Evolutionary conservation across 1,140 invertebrate genomes (phyloP).

Genomic region (Atta texana): DNA sequence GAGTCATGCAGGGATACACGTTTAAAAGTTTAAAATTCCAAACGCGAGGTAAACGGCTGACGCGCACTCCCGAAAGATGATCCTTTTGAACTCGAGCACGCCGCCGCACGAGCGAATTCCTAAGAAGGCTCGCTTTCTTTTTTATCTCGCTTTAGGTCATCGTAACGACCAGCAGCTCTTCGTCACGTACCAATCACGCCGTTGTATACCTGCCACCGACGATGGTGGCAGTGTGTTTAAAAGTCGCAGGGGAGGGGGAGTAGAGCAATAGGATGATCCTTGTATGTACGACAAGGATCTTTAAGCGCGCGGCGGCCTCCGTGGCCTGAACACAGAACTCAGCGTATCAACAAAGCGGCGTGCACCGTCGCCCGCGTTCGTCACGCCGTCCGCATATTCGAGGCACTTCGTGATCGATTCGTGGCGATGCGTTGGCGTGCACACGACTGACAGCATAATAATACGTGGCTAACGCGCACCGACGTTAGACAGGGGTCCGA

Average conservation of each 20-base stretch:
- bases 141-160: slow-evolving; percentile 64
- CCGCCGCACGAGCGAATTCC: not conserved
- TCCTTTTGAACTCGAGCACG: not conserved
- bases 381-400: slow-evolving; percentile 79
- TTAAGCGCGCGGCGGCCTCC: slow-evolving; percentile 77
- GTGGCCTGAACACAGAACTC: slow-evolving; percentile 76
- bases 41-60: not conserved
- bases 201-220: slow-evolving; percentile 20
- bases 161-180: slow-evolving; percentile 22
- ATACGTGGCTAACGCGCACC: slow-evolving; percentile 70
- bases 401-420: slow-evolving; percentile 72
- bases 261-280: not conserved
- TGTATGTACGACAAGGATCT: not conserved
- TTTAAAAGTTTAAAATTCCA: slow-evolving; percentile 42
- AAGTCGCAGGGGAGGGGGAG: not conserved
- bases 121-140: not conserved
- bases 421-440: slow-evolving; percentile 58
- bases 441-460: slow-evolving; percentile 78
- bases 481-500: slow-evolving; percentile 50
- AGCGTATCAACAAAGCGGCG: slow-evolving; percentile 75
- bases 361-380: slow-evolving; percentile 72
- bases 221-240: slow-evolving; percentile 41
- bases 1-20: not conserved
- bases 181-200: slow-evolving; percentile 14
- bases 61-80: slow-evolving; percentile 20